A percentile compares a stretch with the other conserved stretches of the same genome.
Evolutionary conservation across 2,888 invertebrate species (phyloP).

Genomic region (Eilema caniola): DNA sequence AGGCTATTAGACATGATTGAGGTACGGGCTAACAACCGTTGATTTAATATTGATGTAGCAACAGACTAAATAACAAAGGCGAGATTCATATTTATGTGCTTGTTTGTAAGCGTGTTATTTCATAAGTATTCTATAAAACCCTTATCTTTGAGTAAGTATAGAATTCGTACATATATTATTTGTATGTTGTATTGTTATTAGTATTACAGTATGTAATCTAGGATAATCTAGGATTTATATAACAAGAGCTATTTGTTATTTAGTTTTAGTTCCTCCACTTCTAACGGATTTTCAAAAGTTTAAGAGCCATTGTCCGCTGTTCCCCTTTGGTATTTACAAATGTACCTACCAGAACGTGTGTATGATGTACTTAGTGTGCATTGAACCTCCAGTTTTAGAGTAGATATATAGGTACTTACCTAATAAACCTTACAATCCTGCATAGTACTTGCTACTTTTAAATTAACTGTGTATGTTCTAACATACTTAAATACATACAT

Average conservation of each 20-base stretch:
- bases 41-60: neutral
- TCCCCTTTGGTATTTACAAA: too few species aligned
- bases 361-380: too few species aligned
- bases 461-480: too few species aligned
- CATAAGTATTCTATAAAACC: constrained; percentile 1
- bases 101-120: neutral
- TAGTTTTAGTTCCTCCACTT: neutral
- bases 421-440: too few species aligned
- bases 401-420: too few species aligned
- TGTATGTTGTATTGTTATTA: neutral
- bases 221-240: neutral
- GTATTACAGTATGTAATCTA: neutral
- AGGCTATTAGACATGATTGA: neutral
- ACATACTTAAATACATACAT: too few species aligned
- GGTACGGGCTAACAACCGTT: neutral
- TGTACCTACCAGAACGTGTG: too few species aligned
- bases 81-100: neutral
- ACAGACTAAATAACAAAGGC: neutral
- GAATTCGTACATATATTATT: neutral
- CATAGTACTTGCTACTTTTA: neutral
- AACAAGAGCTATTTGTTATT: neutral
- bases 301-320: too few species aligned
- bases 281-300: too few species aligned
- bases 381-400: too few species aligned
- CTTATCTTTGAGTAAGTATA: neutral